Evolutionary conservation across 2,113 vertebrate genomes (phyloP).

Genomic region (Lathamus discolor): DNA sequence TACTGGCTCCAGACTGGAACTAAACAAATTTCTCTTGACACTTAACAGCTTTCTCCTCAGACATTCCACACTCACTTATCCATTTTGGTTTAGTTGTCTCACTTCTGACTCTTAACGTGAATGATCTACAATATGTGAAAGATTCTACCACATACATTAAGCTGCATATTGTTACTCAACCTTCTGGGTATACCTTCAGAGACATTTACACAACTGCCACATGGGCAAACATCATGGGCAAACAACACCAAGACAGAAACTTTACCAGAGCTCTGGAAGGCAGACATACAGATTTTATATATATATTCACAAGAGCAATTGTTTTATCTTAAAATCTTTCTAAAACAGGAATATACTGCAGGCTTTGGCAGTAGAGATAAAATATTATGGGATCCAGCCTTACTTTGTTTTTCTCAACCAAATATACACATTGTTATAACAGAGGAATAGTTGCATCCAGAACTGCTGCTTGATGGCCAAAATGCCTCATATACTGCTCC

Average conservation of each 20-base stretch:
- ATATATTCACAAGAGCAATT: conserved; percentile 44
- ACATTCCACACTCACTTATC: neutral
- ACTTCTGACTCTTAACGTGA: neutral
- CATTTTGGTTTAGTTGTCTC: neutral
- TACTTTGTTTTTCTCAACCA: conserved; percentile 61
- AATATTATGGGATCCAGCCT: conserved; percentile 70
- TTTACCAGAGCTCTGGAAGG: conserved; percentile 13
- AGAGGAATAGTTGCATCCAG: conserved; percentile 29
- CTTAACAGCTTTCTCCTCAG: neutral
- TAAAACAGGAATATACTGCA: conserved; percentile 42
- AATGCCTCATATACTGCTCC: neutral
- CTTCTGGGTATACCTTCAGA: neutral
- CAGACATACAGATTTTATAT: conserved; percentile 15
- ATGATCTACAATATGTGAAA: neutral
- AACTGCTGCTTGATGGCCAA: neutral
- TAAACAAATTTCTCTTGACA: neutral
- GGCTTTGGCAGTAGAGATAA: conserved; percentile 61
- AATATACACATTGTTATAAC: conserved; percentile 70
- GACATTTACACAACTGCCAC: neutral
- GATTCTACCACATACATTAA: neutral
- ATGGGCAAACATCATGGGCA: neutral
- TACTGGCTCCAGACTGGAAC: neutral
- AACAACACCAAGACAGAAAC: conserved; percentile 5
- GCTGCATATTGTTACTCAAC: neutral
- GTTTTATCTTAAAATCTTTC: conserved; percentile 47